Conservation (phyloP, 2,113 vertebrate genomes). For the human region DNA sequence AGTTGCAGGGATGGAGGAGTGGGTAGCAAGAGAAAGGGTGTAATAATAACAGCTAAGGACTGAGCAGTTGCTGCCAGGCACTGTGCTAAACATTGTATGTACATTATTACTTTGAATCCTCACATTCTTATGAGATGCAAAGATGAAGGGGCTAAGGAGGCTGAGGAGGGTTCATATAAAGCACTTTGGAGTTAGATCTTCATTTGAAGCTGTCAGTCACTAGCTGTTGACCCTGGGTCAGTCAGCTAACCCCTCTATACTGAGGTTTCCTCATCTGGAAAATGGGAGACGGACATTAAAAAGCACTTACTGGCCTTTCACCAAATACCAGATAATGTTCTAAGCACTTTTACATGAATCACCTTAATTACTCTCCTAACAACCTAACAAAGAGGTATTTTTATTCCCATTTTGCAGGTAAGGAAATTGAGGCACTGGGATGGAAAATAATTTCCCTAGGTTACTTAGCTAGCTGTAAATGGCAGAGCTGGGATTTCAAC, state of each 20-base stretch:
- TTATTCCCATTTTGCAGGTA: constrained; percentile 1
- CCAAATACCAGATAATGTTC: not conserved
- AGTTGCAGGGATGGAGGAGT: not conserved
- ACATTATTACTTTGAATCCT: constrained; percentile 7
- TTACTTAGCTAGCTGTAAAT: constrained; percentile 21
- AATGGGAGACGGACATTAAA: not conserved
- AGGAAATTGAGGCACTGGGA: constrained; percentile 29
- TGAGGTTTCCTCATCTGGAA: constrained; percentile 9
- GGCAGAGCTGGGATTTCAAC: constrained; percentile 30
- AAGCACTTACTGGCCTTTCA: constrained; percentile 6
- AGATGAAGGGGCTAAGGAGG: not conserved
- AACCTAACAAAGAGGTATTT: not conserved
- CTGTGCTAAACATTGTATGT: not conserved
- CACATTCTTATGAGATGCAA: not conserved
- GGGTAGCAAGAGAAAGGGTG: not conserved
- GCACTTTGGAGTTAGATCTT: not conserved
- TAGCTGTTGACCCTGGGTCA: not conserved
- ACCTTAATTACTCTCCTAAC: constrained; percentile 16
- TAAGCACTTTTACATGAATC: constrained; percentile 7
- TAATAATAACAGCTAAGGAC: not conserved
- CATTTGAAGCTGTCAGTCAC: not conserved
- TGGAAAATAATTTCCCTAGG: not conserved
- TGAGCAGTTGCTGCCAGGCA: not conserved
- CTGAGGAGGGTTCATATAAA: not conserved
- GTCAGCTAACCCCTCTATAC: not conserved